Percentiles rank a stretch among this genome's conserved stretches.
Conservation (phyloP, 2,797 vertebrate genomes). For the Takifugu ocellatus region DNA sequence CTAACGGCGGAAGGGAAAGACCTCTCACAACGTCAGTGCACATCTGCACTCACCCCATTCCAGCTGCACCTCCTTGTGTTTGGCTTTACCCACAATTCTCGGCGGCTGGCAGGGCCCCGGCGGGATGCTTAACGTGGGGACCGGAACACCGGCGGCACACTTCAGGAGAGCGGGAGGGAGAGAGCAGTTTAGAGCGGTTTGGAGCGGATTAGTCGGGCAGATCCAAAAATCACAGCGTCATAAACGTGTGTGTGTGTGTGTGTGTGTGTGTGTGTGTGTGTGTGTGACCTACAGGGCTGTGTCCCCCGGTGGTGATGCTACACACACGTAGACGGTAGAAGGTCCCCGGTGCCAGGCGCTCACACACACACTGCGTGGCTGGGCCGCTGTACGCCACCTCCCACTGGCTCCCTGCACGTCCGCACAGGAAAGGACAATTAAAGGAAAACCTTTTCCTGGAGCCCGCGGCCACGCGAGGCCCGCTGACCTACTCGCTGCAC, state of each 20-base stretch:
- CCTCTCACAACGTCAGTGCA: too few relatives aligned
- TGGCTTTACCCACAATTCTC: constrained; percentile 86
- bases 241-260: not conserved
- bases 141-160: constrained; percentile 88
- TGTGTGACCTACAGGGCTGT: constrained; percentile 83
- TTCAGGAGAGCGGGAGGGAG: constrained; percentile 44
- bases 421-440: not conserved
- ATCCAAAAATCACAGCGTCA: too few relatives aligned
- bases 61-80: constrained; percentile 93
- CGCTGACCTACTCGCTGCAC: not conserved
- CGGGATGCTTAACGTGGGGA: constrained; percentile 86
- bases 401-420: constrained; percentile 84
- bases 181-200: not conserved
- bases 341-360: constrained; percentile 89
- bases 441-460: not conserved
- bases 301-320: constrained; percentile 93
- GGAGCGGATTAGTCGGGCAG: too few relatives aligned
- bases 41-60: constrained; percentile 87
- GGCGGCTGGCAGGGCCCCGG: constrained; percentile 89
- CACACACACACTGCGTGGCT: constrained; percentile 84
- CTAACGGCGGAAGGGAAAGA: too few relatives aligned
- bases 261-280: constrained; percentile 5
- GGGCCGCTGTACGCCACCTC: constrained; percentile 90
- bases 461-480: not conserved
- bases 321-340: constrained; percentile 90